Evolutionary conservation across 2,113 vertebrate species (phyloP).

Genomic region (Pardalotus punctatus): DNA sequence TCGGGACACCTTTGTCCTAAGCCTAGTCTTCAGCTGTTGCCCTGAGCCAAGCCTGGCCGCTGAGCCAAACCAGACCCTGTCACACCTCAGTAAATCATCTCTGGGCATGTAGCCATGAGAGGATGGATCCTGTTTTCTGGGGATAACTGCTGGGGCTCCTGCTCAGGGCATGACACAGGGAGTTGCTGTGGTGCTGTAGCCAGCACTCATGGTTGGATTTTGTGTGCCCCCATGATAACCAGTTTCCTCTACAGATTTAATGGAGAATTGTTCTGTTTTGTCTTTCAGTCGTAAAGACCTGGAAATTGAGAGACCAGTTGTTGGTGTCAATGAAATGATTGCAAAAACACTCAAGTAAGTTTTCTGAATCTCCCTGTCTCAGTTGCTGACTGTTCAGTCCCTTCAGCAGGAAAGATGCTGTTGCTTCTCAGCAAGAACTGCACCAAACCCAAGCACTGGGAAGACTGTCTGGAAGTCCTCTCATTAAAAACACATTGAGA

Average conservation of each 20-base stretch:
- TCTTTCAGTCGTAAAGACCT: constrained; percentile 87
- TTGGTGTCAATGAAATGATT: constrained; percentile 81
- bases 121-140: background rate
- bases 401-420: background rate
- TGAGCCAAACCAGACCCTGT: background rate
- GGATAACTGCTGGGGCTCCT: background rate
- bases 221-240: background rate
- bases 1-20: background rate
- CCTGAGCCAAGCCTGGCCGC: background rate
- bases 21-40: background rate
- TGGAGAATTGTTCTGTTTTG: background rate
- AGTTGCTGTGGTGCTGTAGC: background rate
- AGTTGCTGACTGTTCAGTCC: background rate
- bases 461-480: background rate
- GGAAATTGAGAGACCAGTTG: constrained; percentile 89
- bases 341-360: constrained; percentile 91
- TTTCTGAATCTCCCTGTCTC: background rate
- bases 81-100: background rate
- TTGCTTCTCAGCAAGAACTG: background rate
- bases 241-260: background rate
- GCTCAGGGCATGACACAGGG: background rate
- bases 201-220: background rate
- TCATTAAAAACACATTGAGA: background rate
- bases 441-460: background rate
- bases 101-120: background rate